phyloP scores from a whole-genome alignment of 2,888 invertebrate species.

The Reticulitermes lucifugus region DNA sequence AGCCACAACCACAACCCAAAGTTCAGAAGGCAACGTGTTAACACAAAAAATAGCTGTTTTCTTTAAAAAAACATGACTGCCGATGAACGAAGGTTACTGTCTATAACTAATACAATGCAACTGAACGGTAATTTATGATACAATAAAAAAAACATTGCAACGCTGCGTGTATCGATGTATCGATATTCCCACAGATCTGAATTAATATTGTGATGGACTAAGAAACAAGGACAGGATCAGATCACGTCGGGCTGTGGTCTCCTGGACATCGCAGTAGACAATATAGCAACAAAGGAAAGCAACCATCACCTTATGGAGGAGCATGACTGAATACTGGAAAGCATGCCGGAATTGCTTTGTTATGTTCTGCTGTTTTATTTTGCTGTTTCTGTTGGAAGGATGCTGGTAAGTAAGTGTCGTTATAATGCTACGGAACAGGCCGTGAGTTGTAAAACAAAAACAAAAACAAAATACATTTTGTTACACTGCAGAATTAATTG shows the following conservation, averaged over 20 bases:
- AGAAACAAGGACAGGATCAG: neutral
- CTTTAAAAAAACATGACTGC: neutral
- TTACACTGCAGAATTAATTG: neutral
- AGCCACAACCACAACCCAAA: neutral
- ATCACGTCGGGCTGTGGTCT: neutral
- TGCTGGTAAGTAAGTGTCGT: constrained; percentile 29
- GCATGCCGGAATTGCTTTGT: constrained; percentile 1
- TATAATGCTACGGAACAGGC: constrained; percentile 7
- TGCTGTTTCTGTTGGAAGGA: neutral
- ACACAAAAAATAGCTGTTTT: neutral
- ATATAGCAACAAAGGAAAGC: constrained; percentile 3
- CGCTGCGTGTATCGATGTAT: neutral
- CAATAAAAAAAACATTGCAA: neutral
- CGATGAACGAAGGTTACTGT: neutral
- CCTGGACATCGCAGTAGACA: neutral
- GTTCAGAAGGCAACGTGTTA: neutral
- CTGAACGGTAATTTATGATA: neutral
- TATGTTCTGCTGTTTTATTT: neutral
- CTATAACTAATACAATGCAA: neutral
- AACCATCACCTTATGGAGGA: neutral
- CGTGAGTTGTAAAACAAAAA: neutral
- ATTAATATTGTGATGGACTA: constrained; percentile 28
- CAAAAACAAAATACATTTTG: neutral
- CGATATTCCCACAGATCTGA: constrained; percentile 32
- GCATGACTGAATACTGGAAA: neutral